Evolutionary conservation across 2,113 vertebrate genomes (phyloP), one percentile per base, ranked within the genome.

Genomic region (Scomber japonicus): DNA sequence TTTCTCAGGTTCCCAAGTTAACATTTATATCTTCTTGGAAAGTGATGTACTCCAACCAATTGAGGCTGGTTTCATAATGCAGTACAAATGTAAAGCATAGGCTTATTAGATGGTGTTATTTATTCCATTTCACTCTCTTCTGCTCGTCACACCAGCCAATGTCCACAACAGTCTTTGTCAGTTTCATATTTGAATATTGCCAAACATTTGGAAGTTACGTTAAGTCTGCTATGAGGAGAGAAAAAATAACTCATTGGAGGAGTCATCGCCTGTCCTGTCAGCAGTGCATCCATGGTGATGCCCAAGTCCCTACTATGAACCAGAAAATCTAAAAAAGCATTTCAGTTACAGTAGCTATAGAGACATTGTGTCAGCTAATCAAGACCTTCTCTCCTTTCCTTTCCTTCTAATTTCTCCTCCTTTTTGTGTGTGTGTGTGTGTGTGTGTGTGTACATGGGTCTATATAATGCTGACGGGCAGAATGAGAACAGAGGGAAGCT

Each of bases 391-490:
- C 74, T 80, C 31, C 12, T 69, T 89, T 80, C 73, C 77, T 68
- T 57, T 83, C 48, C 72, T 64, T 81, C 69, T 45, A 15, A 55
- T 45, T 59, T 55, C 50, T 45, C 35, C 46, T 64, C 40, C 49
- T 24, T 31, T 65, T 40, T 24, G 51, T 70, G 65, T 27, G 46
- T 30, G 53, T 51, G 67, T 53, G 84, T 60, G 71, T 65, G 74
- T 69, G 53, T 70, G 75, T 73, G 80, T 51, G 71, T 72, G 80
- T 60, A 11, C 71, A 70, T 82, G 70, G 71, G 68, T 79, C 80
- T 86, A 78, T 82, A 88, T 93, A 92, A 93, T 92, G 89, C 91
- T 93, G 92, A 93, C 83, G 49, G 92, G 92, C 91, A 92, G 91
- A 92, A 91, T 92, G 87, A 86, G 91, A 89, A 84, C 90, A 90